Evolutionary conservation across 2,888 invertebrate genomes (phyloP).

Genomic region (Cheilosia urbana): DNA sequence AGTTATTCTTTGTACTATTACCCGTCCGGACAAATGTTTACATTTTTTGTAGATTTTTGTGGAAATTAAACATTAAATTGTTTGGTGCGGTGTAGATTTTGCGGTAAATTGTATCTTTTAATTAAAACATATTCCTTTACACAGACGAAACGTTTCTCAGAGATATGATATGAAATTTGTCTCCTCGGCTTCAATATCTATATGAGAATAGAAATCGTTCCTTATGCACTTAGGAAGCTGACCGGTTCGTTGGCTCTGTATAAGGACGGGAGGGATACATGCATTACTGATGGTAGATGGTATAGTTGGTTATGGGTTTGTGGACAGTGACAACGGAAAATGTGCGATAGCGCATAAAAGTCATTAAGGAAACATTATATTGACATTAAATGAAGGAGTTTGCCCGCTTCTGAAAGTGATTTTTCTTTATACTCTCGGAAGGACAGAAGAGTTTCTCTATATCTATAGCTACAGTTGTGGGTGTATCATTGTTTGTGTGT

Average conservation of each 20-base stretch:
- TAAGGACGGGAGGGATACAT: slow-evolving; percentile 17
- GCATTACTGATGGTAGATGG: slow-evolving; percentile 7
- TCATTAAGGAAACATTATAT: slow-evolving; percentile 83
- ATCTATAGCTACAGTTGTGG: not conserved
- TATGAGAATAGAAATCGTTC: not conserved
- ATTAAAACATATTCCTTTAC: slow-evolving; percentile 36
- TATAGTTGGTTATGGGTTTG: slow-evolving; percentile 53
- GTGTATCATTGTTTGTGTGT: slow-evolving; percentile 11
- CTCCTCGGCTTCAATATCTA: slow-evolving; percentile 44
- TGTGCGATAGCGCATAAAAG: slow-evolving; percentile 72
- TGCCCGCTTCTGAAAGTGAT: slow-evolving; percentile 13
- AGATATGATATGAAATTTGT: slow-evolving; percentile 27
- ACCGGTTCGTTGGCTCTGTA: slow-evolving; percentile 60
- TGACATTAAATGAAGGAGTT: slow-evolving; percentile 79
- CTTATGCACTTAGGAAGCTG: slow-evolving; percentile 51
- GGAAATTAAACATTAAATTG: slow-evolving; percentile 52
- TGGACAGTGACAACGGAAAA: slow-evolving; percentile 66
- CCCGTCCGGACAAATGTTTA: slow-evolving; percentile 68
- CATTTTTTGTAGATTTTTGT: slow-evolving; percentile 63
- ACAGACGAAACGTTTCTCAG: not conserved
- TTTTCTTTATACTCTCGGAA: slow-evolving; percentile 6
- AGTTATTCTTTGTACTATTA: slow-evolving; percentile 49
- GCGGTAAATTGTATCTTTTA: slow-evolving; percentile 31
- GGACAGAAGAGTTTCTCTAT: slow-evolving; percentile 4
- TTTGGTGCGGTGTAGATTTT: not conserved